These are phyloP conservation scores for Platycheirus albimanus DNA, from an alignment of 2,888 invertebrate genomes.

Conservation along the genomic window DNA sequence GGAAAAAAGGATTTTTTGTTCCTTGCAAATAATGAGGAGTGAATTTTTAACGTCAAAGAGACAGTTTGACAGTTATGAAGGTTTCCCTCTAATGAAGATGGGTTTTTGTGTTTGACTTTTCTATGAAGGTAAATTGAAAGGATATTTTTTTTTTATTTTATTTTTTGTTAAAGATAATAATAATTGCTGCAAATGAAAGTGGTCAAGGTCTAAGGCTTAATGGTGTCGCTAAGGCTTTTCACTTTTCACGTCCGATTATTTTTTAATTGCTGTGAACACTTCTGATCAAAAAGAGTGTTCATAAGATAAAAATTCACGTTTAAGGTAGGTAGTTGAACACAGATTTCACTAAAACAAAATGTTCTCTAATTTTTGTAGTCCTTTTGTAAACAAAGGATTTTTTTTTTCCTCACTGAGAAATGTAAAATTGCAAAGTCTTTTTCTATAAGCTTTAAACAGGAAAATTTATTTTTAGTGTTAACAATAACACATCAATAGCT, in stretches of 20 bases:
- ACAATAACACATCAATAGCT: not conserved
- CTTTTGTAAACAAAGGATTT: too few species aligned
- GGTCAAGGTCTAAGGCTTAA: conserved; percentile 18
- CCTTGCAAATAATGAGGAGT: conserved; percentile 53
- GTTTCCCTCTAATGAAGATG: conserved; percentile 37
- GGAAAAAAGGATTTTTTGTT: conserved; percentile 33
- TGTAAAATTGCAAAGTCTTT: too few species aligned
- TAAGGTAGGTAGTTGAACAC: too few species aligned
- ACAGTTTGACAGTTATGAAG: conserved; percentile 47
- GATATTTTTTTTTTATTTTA: not conserved
- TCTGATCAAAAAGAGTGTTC: too few species aligned
- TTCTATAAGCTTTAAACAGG: too few species aligned
- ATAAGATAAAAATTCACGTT: too few species aligned
- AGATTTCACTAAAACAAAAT: too few species aligned
- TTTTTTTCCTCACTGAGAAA: too few species aligned
- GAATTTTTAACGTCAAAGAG: conserved; percentile 55
- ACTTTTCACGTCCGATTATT: not conserved
- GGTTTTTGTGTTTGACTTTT: conserved; percentile 21
- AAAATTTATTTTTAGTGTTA: not conserved
- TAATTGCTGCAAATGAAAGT: conserved; percentile 32
- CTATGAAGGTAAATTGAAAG: conserved; percentile 19
- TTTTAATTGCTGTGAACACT: not conserved
- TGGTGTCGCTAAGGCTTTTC: not conserved
- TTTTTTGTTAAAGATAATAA: not conserved
- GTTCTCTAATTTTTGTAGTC: too few species aligned